A percentile compares a stretch with the other conserved stretches of the same genome.
phyloP scores from a whole-genome alignment of 2,888 invertebrate species.

The Frankliniella intonsa region DNA sequence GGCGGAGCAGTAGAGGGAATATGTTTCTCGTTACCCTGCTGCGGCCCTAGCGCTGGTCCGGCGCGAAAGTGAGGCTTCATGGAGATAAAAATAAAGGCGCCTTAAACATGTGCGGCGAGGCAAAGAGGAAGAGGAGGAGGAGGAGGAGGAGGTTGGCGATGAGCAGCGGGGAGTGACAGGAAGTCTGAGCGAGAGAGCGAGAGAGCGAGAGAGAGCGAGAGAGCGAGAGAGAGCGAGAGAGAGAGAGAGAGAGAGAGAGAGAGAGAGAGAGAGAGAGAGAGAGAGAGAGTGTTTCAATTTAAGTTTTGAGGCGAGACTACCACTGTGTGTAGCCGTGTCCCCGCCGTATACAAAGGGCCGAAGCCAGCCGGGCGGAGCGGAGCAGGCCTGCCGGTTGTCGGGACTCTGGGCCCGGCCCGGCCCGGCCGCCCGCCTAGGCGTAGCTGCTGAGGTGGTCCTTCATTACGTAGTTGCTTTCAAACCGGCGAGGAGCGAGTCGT shows the following conservation, averaged over 20 bases:
- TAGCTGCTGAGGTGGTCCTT: background rate
- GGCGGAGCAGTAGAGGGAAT: too few relatives aligned
- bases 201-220: background rate
- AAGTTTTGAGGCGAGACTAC: background rate
- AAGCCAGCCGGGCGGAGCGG: background rate
- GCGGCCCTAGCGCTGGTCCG: too few relatives aligned
- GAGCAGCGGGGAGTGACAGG: background rate
- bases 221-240: background rate
- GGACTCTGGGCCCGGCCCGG: background rate
- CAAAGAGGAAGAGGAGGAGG: too few relatives aligned
- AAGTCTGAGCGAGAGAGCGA: background rate
- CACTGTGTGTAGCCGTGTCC: background rate
- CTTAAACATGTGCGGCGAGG: background rate
- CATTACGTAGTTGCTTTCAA: conserved; percentile 1
- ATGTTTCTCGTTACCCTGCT: too few relatives aligned
- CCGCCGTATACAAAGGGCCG: background rate
- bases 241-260: background rate
- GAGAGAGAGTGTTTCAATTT: conserved; percentile 1
- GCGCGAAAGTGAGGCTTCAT: too few relatives aligned
- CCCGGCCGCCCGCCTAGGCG: background rate
- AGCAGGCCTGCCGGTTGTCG: background rate
- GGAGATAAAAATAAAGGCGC: background rate
- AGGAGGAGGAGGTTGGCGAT: background rate
- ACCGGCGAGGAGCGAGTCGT: background rate
- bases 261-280: background rate